Conservation (phyloP, 30 jellyfish, hydroid and myxozoan species). For the Turritopsis rubra region DNA sequence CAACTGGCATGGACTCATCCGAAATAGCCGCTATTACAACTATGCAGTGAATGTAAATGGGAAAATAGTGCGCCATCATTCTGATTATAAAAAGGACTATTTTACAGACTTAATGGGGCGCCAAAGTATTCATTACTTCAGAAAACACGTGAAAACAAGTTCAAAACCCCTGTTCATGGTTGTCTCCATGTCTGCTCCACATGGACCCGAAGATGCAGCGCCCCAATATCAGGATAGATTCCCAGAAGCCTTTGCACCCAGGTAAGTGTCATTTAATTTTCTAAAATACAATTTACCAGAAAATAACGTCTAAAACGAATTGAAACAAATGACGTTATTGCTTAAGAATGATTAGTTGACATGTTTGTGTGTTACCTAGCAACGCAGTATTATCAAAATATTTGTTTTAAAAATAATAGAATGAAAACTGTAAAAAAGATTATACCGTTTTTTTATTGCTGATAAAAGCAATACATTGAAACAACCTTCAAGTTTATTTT, state of each 20-base stretch:
- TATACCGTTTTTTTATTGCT: neutral
- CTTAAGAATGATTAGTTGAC: neutral
- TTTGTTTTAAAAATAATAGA: too few species aligned
- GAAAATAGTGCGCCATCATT: constrained; percentile 30
- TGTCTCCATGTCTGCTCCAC: constrained; percentile 84
- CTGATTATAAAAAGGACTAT: constrained; percentile 61
- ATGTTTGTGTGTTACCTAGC: neutral
- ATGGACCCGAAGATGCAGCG: constrained; percentile 94
- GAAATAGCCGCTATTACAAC: constrained; percentile 77
- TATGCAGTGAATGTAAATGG: constrained; percentile 70
- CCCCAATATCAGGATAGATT: constrained; percentile 66
- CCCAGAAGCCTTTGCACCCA: constrained; percentile 58
- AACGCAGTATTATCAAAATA: neutral
- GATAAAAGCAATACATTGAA: neutral
- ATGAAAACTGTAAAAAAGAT: neutral
- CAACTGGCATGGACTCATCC: constrained; percentile 60
- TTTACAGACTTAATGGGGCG: constrained; percentile 63
- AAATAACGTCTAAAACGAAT: too few species aligned
- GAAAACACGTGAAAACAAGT: constrained; percentile 15
- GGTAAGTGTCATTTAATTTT: constrained; percentile 36
- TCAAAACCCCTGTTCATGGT: constrained; percentile 71
- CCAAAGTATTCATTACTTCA: constrained; percentile 51
- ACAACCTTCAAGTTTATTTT: neutral
- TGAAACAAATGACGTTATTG: neutral
- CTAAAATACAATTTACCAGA: too few species aligned